phyloP scores from a whole-genome alignment of 2,888 invertebrate genomes.

The Epinotia brunnichana region DNA sequence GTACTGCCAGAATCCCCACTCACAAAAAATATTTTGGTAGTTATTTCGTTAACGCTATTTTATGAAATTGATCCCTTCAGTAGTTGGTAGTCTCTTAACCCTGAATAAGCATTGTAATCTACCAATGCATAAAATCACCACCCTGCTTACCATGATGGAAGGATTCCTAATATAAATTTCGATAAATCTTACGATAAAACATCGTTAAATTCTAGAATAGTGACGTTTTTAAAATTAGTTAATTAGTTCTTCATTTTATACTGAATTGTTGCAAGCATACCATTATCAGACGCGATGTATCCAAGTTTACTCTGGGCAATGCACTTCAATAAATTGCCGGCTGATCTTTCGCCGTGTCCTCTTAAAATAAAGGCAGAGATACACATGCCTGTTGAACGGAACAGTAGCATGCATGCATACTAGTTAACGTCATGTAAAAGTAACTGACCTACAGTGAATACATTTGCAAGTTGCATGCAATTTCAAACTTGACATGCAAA shows the following conservation, averaged over 20 bases:
- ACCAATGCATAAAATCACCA: conserved; percentile 13
- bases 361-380: not conserved
- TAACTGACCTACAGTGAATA: no score
- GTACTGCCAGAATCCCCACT: not conserved
- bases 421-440: no score
- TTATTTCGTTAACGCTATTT: conserved; percentile 12
- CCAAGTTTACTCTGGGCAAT: not conserved
- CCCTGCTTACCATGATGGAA: conserved; percentile 17
- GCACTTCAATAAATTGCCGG: no score
- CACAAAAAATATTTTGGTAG: not conserved
- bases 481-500: no score
- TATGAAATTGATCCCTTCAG: conserved; percentile 38
- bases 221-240: not conserved
- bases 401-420: no score
- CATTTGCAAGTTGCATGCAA: no score
- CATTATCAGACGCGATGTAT: not conserved
- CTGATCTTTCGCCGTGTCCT: not conserved
- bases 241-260: not conserved
- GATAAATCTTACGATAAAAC: not conserved
- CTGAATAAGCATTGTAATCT: not conserved
- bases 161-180: not conserved
- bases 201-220: not conserved
- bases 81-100: conserved; percentile 26
- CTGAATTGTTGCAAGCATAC: not conserved
- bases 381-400: no score